These are phyloP conservation scores for Acomys russatus DNA, from an alignment of 2,797 vertebrate species.

Conservation along the genomic window DNA sequence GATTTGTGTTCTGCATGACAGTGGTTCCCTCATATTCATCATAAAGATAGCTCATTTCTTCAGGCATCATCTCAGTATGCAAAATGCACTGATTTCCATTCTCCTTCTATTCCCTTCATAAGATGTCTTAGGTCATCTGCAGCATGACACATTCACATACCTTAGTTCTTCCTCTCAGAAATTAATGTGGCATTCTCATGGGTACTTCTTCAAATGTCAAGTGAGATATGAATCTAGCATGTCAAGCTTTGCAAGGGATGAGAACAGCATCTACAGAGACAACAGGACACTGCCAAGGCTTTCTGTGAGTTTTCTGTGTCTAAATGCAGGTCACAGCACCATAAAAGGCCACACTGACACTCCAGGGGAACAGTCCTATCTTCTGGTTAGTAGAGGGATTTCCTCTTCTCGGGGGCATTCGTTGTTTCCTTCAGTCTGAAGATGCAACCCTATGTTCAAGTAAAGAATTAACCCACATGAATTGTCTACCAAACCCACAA, in stretches of 20 bases:
- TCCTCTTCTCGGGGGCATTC: accelerated
- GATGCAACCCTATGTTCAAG: background rate
- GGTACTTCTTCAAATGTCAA: accelerated
- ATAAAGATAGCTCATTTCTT: background rate
- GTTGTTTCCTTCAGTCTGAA: background rate
- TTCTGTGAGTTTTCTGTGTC: background rate
- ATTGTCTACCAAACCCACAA: too few relatives aligned
- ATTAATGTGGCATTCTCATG: background rate
- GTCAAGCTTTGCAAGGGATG: background rate
- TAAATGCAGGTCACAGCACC: background rate
- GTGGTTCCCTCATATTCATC: background rate
- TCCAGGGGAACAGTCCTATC: accelerated
- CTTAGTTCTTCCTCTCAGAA: background rate
- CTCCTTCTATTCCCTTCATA: background rate
- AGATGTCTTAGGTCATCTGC: background rate
- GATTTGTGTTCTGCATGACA: background rate
- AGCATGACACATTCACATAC: background rate
- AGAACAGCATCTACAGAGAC: accelerated
- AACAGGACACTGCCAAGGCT: accelerated
- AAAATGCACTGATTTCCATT: background rate
- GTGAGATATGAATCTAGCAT: background rate
- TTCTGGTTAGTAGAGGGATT: accelerated
- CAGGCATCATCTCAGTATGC: background rate
- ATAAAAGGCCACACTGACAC: accelerated
- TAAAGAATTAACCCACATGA: accelerated